Evolutionary conservation across 2,113 vertebrate genomes (phyloP).

Genomic region (Phasianus colchicus): DNA sequence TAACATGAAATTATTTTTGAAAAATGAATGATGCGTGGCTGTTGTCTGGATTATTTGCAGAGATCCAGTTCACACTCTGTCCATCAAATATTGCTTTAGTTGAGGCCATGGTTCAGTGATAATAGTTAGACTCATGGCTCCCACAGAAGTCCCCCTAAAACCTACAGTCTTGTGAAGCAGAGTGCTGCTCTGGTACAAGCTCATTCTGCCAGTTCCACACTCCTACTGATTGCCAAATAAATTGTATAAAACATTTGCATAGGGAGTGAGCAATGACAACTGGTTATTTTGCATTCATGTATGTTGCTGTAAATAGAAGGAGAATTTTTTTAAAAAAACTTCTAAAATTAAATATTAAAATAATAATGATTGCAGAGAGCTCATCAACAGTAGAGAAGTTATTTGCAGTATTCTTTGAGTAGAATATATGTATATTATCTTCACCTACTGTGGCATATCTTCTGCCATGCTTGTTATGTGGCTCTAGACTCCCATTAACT

Average conservation of each 20-base stretch:
- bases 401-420: slow-evolving; percentile 54
- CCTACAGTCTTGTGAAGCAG: not conserved
- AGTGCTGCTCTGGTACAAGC: not conserved
- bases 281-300: not conserved
- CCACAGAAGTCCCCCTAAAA: not conserved
- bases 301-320: slow-evolving; percentile 16
- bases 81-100: not conserved
- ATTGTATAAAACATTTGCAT: not conserved
- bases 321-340: not conserved
- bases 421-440: slow-evolving; percentile 70
- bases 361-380: slow-evolving; percentile 12
- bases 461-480: slow-evolving; percentile 78
- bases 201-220: not conserved
- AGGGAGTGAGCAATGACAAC: not conserved
- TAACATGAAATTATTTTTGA: not conserved
- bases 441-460: slow-evolving; percentile 77
- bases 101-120: not conserved
- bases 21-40: not conserved
- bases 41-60: not conserved
- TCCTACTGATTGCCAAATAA: slow-evolving; percentile 24
- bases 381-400: slow-evolving; percentile 67
- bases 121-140: not conserved
- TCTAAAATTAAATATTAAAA: slow-evolving; percentile 44
- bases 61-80: not conserved
- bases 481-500: slow-evolving; percentile 83